Percentiles rank a stretch among this genome's conserved stretches.
These are phyloP conservation scores for Poecilia wingei DNA, from an alignment of 2,797 vertebrate genomes.

Conservation along the genomic window DNA sequence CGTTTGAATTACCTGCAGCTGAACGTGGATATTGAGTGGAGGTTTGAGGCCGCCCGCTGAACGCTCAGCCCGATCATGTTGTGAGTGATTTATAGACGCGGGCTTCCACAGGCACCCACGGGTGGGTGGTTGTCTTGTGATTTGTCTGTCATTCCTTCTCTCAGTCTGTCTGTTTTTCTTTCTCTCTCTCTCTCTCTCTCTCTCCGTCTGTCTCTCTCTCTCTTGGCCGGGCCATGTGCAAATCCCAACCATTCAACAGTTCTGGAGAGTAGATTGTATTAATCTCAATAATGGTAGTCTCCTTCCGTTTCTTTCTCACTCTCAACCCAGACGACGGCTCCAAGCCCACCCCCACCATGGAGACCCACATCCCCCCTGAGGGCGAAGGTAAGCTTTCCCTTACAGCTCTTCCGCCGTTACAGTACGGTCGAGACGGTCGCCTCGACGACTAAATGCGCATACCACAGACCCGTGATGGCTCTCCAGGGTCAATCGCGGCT, in stretches of 20 bases:
- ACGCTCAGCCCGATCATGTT: conserved; percentile 36
- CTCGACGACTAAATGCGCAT: conserved; percentile 1
- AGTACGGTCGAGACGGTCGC: background rate
- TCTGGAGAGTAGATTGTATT: conserved; percentile 99
- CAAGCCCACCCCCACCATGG: conserved; percentile 96
- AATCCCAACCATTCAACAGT: conserved; percentile 99
- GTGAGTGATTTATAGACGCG: conserved; percentile 30
- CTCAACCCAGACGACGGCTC: conserved; percentile 99
- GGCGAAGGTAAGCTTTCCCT: conserved; percentile 89
- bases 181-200: conserved; percentile 60
- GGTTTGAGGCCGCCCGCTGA: conserved; percentile 23
- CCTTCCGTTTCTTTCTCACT: conserved; percentile 99
- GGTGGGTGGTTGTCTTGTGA: conserved; percentile 27
- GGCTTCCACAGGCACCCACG: conserved; percentile 21
- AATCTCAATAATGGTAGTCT: conserved; percentile 99
- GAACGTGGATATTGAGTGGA: background rate
- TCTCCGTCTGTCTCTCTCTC: conserved; percentile 67
- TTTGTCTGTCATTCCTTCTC: conserved; percentile 37
- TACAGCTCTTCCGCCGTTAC: background rate
- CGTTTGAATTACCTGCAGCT: conserved; percentile 4
- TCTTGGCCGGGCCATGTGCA: conserved; percentile 95
- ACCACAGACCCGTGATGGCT: background rate
- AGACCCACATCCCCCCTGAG: conserved; percentile 89
- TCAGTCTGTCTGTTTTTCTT: conserved; percentile 32
- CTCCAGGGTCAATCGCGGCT: conserved; percentile 7